Evolutionary conservation across 2,888 invertebrate species (phyloP), one percentile per base, ranked within the genome.

Genomic region (Stenoptilia bipunctidactyla): DNA sequence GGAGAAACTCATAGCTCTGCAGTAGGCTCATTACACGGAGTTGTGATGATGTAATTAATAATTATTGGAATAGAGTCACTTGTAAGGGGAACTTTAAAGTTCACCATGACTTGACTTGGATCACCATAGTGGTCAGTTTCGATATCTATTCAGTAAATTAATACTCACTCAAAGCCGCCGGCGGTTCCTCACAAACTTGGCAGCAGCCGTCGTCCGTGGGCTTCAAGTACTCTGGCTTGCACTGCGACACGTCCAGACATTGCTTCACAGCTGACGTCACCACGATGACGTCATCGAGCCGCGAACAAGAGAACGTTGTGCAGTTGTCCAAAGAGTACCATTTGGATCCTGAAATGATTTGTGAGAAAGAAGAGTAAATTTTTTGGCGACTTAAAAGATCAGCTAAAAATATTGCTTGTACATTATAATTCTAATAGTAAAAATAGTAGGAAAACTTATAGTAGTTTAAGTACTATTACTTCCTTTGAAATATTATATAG

Each of bases 291-390:
- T 76, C 83, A 36, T 63, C 75, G 4, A 49, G 36, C 27, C 52
- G 50, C 37, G 68, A 61, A 57, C 92, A 92, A 3, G 71, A 58
- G 61, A 68, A 90, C 13, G 72, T 77, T 0, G 89, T 90, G 61
- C 91, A 92, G 55, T 88, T 89, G 58, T 91, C 90, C 0, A 60
- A 46, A 0, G 89, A 89, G 5, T 65, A 59, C 91, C 91, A 91
- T 0, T 62, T 72, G 0, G 79, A 66, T n/a, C 70, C 83, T 83
- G 56, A 4, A 44, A 33, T 30, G 4, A 10, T 8, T 8, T 10
- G 3, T 8, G 1, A 79, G 86, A 87, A 1, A 87, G 77, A 15
- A 71, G 51, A 35, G 85, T 77, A 0, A 87, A 49, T 0, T 66
- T 56, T 0, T 83, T 85, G 0, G 76, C 86, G 1, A 85, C 63